Percentiles rank a stretch among this genome's conserved stretches.
Conservation (phyloP, 1,140 invertebrate genomes). For the Nylanderia fulva region DNA sequence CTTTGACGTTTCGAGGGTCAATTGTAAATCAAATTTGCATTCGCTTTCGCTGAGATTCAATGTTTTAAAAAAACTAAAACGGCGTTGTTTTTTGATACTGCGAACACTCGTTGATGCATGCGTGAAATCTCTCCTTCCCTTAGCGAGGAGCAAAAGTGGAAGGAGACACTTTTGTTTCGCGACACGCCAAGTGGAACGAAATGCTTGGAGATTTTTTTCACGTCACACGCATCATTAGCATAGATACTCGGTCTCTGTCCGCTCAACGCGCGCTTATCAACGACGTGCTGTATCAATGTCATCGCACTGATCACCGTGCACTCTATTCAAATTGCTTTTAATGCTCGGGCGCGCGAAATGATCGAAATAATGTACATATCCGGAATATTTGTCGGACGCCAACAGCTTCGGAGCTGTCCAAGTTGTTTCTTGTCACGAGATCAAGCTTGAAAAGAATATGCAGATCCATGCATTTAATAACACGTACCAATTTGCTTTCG, state of each 20-base stretch:
- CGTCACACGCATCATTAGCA: not conserved
- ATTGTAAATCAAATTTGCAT: constrained; percentile 2
- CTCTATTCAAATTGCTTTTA: constrained; percentile 26
- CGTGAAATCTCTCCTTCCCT: not conserved
- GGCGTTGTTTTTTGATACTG: not conserved
- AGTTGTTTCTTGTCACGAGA: constrained; percentile 15
- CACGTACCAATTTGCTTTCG: constrained; percentile 3
- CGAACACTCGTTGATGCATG: not conserved
- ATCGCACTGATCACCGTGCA: not conserved
- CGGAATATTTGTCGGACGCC: not conserved
- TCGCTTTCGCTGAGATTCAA: constrained; percentile 23
- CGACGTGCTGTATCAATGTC: constrained; percentile 6
- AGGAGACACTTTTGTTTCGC: not conserved
- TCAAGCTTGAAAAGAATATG: not conserved
- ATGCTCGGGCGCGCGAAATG: not conserved
- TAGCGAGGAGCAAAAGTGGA: not conserved
- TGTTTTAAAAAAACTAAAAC: not conserved
- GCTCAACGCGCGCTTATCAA: constrained; percentile 30
- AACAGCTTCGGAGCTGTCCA: not conserved
- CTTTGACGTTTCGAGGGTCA: not conserved
- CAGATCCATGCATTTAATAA: not conserved
- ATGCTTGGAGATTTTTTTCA: constrained; percentile 13
- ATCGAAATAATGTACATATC: constrained; percentile 38
- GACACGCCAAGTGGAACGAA: not conserved
- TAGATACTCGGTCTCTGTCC: not conserved